Evolutionary conservation across 2,888 invertebrate species (phyloP), one percentile per base, ranked within the genome.

Genomic region (Phoronis australis): DNA sequence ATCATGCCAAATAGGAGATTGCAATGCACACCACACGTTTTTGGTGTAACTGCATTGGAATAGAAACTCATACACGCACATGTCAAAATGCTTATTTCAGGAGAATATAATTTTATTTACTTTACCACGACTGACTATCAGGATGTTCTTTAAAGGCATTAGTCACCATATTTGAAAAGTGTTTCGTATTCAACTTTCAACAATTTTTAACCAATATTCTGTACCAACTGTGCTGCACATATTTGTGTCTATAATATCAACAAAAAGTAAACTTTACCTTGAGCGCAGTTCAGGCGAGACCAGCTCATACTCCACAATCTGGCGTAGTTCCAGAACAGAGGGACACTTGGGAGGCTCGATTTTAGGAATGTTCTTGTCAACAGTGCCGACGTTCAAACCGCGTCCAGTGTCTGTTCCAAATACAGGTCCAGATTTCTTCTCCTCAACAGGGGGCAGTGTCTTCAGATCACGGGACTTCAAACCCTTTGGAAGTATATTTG

Each of bases 261-360:
- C 31, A 31, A 31, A 9, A 31, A 12, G 31, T 15, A 31, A 31
- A 59, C 67, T 58, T n/a, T 52, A 71, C 74, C 55, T 57, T 21
- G 55, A 47, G 45, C 71, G 57, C 24, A 69, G 57, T 6, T 57
- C 48, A 1, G 64, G 59, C 4, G 61, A 51, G 39, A 75, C 57
- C n/a, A 72, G 69, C 47, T 62, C 68, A 60, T 70, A 74, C 63
- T 75, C 74, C 37, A 74, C 56, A 18, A 76, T 51, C 55, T 71
- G 74, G 46, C 73, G 53, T 24, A 72, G 52, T 48, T 74, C 71
- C 42, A 75, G 61, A 2, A 60, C 52, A 20, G 55, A 53, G 1
- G 75, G 74, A 57, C 75, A 75, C 51, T 68, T 69, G n/a, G 69
- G 55, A 21, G 69, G 61, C 0, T 67, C 66, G 15, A 65, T 54